Evolutionary conservation across 2,797 vertebrate genomes (phyloP).

Genomic region (Leontopithecus rosalia): DNA sequence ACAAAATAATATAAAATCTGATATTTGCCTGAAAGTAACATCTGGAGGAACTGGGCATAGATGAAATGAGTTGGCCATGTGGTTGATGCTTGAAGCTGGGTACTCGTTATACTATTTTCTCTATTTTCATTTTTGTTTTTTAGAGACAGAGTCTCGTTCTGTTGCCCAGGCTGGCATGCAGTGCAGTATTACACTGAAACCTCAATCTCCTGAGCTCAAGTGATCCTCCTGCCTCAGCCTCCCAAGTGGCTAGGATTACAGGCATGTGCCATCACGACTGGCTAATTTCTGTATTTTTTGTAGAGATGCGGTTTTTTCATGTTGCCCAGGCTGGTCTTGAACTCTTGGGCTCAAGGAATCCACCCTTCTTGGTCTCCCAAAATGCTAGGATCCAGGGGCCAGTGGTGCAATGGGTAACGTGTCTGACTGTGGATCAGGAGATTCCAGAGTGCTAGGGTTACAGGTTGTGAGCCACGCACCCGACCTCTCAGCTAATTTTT

Average conservation of each 20-base stretch:
- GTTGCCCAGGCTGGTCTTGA: neutral
- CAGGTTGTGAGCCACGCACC: neutral
- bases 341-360: neutral
- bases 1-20: neutral
- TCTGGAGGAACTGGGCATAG: neutral
- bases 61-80: neutral
- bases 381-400: neutral
- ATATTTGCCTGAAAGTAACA: slow-evolving; percentile 16
- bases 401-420: too few relatives aligned
- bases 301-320: neutral
- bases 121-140: neutral
- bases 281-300: neutral
- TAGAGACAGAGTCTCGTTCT: neutral
- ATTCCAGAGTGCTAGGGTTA: neutral
- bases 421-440: too few relatives aligned
- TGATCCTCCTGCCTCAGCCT: neutral
- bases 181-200: neutral
- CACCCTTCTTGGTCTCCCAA: neutral
- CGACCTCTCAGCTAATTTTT: neutral
- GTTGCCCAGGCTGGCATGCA: neutral
- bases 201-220: neutral
- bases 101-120: neutral
- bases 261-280: neutral
- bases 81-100: neutral
- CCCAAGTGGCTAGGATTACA: neutral